phyloP scores from a whole-genome alignment of 2,888 invertebrate genomes.

The Tetropium fuscum region DNA sequence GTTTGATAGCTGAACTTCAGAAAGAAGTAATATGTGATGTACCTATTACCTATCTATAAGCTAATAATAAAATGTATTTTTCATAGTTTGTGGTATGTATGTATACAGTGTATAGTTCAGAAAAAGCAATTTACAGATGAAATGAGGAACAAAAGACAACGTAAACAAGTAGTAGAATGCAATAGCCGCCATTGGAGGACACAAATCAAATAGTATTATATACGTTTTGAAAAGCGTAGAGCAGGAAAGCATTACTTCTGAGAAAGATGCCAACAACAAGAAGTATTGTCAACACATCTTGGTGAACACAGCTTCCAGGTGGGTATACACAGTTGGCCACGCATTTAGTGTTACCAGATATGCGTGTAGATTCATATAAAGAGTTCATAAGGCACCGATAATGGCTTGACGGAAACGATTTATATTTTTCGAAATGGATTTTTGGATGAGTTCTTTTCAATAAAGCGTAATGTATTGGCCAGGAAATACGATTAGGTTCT shows the following conservation, averaged over 20 bases:
- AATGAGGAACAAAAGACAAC: slow-evolving; percentile 40
- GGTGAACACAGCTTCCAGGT: slow-evolving; percentile 54
- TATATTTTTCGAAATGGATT: slow-evolving; percentile 25
- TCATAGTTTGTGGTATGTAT: background rate
- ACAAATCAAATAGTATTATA: slow-evolving; percentile 55
- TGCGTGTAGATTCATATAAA: slow-evolving; percentile 45
- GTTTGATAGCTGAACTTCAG: no score
- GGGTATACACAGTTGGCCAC: slow-evolving; percentile 55
- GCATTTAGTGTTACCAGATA: slow-evolving; percentile 47
- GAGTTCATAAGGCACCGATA: slow-evolving; percentile 34
- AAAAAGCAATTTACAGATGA: slow-evolving; percentile 42
- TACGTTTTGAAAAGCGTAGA: slow-evolving; percentile 45
- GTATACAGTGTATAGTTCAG: slow-evolving; percentile 2
- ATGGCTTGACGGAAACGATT: slow-evolving; percentile 21
- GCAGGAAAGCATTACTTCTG: slow-evolving; percentile 31
- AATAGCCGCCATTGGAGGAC: slow-evolving; percentile 52
- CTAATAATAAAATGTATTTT: background rate
- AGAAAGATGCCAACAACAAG: slow-evolving; percentile 46
- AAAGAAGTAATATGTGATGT: background rate
- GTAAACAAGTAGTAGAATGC: slow-evolving; percentile 52
- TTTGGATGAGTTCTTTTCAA: slow-evolving; percentile 26
- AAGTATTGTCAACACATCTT: slow-evolving; percentile 58
- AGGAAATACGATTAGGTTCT: slow-evolving; percentile 19
- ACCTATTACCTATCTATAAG: background rate
- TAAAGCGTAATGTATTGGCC: slow-evolving; percentile 19